Evolutionary conservation across 2,888 invertebrate genomes (phyloP), one percentile per base, ranked within the genome.

Genomic region (Diaperis boleti): DNA sequence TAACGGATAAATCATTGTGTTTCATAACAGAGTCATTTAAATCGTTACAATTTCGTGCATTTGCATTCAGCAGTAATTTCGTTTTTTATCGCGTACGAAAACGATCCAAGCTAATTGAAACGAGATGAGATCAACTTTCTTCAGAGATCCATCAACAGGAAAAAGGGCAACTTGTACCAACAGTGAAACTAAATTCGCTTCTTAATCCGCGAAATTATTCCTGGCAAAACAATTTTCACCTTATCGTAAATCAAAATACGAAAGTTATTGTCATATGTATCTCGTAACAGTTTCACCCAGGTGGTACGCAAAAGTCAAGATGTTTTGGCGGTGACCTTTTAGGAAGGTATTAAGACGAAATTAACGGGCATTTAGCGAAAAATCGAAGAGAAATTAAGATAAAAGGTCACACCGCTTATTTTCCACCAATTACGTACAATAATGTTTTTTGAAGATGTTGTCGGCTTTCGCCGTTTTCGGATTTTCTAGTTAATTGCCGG

Each of bases 121-220:
- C 45, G 33, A 44, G 37, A 56, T 56, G 54, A 41, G 41, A 67
- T 69, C 69, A 56, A 60, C 62, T 68, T 68, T 68, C 69, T 65
- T 64, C 56, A 57, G 61, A 55, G 61, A 66, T 60, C 47, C 54
- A 67, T 69, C 67, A 64, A 56, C n/a, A n/a, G 42, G 50, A 35
- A 17, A 20, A 50, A 20, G 50, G 50, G 50, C 10, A 41, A 47
- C 13, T 7, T 20, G 8, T 10, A 26, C 18, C 47, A 44, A 20
- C 14, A 20, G 50, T 35, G 33, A 18, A 35, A 35, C 7, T 14
- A 15, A 22, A 44, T 44, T 44, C 44, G 3, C 20, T 50, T 50
- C 26, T 50, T 50, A 50, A 50, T 50, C 50, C 50, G 37, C 37
- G 22, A 52, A 52, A 39, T 52, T 52, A 52, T 39, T 8, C 8